Conservation (phyloP, 2,113 vertebrate genomes). For the Melozone crissalis region DNA sequence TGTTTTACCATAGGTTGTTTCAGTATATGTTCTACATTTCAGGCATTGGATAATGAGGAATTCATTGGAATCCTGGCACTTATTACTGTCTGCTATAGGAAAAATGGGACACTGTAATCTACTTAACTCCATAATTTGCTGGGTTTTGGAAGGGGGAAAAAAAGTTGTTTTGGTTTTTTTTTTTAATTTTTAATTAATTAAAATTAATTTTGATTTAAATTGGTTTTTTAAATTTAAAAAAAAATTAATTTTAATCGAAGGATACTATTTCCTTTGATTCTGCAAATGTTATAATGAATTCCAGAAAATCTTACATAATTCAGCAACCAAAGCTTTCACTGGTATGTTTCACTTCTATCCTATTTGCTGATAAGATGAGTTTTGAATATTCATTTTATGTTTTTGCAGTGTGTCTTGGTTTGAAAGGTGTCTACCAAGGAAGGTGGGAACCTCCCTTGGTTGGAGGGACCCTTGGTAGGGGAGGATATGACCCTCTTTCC, state of each 20-base stretch:
- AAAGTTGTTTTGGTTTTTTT: rapidly evolving
- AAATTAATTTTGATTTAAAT: too few relatives aligned
- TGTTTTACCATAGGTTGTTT: not conserved
- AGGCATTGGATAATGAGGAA: not conserved
- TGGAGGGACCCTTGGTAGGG: not conserved
- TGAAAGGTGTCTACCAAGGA: not conserved
- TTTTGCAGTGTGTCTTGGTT: not conserved
- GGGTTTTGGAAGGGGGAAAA: not conserved
- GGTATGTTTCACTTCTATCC: not conserved
- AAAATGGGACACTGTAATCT: not conserved
- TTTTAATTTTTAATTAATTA: not conserved
- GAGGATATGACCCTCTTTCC: not conserved
- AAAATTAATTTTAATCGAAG: too few relatives aligned
- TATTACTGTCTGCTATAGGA: not conserved
- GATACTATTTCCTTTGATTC: not conserved
- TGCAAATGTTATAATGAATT: not conserved
- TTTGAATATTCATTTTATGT: not conserved
- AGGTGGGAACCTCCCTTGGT: not conserved
- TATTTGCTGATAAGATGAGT: not conserved
- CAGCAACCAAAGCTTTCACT: not conserved
- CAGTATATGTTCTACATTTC: not conserved
- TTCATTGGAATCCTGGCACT: not conserved
- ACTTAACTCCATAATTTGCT: not conserved
- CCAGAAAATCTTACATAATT: not conserved
- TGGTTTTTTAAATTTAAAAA: too few relatives aligned